Evolutionary conservation across 1,140 invertebrate genomes (phyloP).

Genomic region (Xylocopa sonorina): DNA sequence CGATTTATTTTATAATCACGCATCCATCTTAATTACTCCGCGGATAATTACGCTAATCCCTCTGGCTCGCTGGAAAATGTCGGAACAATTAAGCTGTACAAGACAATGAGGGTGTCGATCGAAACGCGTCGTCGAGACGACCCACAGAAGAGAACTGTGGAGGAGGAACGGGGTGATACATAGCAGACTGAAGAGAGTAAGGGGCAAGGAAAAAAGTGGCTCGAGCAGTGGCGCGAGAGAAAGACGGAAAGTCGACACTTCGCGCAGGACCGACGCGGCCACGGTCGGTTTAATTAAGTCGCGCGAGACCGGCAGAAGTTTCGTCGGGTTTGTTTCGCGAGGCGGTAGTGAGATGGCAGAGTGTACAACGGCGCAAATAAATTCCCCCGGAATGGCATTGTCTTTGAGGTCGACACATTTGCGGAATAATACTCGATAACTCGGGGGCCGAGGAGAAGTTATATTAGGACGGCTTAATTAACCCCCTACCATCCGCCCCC

Average conservation of each 20-base stretch:
- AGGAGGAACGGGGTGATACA: no score
- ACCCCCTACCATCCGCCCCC: constrained; percentile 67
- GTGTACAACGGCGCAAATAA: constrained; percentile 74
- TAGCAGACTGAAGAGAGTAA: no score
- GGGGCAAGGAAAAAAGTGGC: background rate
- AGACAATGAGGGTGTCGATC: background rate
- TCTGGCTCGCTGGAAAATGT: no score
- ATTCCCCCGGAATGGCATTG: constrained; percentile 76
- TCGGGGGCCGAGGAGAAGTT: constrained; percentile 71
- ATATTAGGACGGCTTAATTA: constrained; percentile 77
- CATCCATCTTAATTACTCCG: no score
- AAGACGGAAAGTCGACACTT: constrained; percentile 62
- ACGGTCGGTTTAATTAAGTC: constrained; percentile 74
- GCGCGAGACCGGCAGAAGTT: constrained; percentile 71
- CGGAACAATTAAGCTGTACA: no score
- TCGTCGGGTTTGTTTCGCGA: constrained; percentile 68
- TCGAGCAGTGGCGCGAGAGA: constrained; percentile 16
- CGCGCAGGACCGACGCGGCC: constrained; percentile 63
- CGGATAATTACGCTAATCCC: no score
- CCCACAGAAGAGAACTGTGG: no score
- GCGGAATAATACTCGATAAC: constrained; percentile 76
- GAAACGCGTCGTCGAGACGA: background rate
- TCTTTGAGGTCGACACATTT: constrained; percentile 77
- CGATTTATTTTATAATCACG: no score
- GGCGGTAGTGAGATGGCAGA: constrained; percentile 52